These are phyloP conservation scores for Anastatus disparis DNA, from an alignment of 1,140 invertebrate genomes.

Conservation along the genomic window DNA sequence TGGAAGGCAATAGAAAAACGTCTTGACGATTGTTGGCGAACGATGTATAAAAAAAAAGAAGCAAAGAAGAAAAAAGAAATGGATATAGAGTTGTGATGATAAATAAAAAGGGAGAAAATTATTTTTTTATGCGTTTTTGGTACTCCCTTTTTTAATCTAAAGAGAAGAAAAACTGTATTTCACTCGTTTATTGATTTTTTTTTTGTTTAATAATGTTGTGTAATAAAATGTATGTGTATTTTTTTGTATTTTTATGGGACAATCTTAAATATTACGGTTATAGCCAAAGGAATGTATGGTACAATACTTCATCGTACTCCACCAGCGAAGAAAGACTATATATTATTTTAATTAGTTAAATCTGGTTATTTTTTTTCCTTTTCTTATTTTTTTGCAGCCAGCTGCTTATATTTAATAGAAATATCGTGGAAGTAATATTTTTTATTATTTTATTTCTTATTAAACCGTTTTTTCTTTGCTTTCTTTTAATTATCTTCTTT, in stretches of 20 bases:
- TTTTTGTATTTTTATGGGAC: constrained; percentile 26
- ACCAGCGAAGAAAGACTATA: constrained; percentile 51
- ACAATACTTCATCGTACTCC: constrained; percentile 66
- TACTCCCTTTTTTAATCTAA: background rate
- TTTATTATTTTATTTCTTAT: background rate
- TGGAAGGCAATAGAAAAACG: background rate
- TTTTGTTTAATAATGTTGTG: no score
- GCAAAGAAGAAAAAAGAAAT: constrained; percentile 7
- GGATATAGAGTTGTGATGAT: background rate
- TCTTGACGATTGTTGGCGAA: background rate
- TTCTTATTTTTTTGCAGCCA: constrained; percentile 60
- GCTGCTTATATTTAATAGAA: constrained; percentile 54
- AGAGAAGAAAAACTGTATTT: background rate
- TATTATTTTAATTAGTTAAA: constrained; percentile 49
- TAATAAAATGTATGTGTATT: constrained; percentile 42
- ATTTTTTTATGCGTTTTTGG: constrained; percentile 47
- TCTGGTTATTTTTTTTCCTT: constrained; percentile 41
- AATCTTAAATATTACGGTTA: constrained; percentile 62
- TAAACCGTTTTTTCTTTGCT: background rate
- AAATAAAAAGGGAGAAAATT: background rate
- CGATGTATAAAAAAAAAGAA: background rate
- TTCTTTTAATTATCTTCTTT: background rate
- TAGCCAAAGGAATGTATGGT: constrained; percentile 69
- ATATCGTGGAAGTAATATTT: constrained; percentile 53
- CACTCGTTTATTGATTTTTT: background rate